Percentiles rank a stretch among this genome's conserved stretches.
These are phyloP conservation scores for Limnothrissa miodon DNA, from an alignment of 2,113 vertebrate species.

Conservation along the genomic window DNA sequence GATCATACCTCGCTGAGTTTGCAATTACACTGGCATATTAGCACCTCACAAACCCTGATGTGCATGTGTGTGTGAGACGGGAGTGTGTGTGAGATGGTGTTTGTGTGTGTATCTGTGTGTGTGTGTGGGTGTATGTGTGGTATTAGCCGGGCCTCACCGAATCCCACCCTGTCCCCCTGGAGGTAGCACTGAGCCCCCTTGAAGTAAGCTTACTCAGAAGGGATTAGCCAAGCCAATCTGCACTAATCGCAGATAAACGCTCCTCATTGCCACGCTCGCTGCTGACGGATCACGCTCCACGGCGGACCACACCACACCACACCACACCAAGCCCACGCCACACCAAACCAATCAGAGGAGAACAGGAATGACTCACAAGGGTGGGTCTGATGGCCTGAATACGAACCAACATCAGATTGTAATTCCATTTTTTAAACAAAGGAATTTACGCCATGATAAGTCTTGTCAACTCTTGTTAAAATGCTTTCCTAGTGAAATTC, in stretches of 20 bases:
- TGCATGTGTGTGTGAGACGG: neutral
- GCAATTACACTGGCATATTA: constrained; percentile 11
- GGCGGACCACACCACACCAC: neutral
- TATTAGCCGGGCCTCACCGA: neutral
- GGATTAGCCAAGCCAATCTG: constrained; percentile 32
- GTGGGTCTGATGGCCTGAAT: neutral
- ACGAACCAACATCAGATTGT: neutral
- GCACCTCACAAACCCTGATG: neutral
- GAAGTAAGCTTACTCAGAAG: constrained; percentile 9
- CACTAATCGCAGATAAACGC: constrained; percentile 37
- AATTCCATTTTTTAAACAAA: neutral
- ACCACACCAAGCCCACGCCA: neutral
- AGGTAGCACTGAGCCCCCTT: neutral
- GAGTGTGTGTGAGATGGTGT: neutral
- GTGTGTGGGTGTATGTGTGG: constrained; percentile 6
- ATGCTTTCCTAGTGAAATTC: neutral
- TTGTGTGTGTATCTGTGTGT: neutral
- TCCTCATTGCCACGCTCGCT: constrained; percentile 27
- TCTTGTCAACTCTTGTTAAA: neutral
- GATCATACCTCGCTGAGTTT: neutral
- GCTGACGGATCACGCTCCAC: neutral
- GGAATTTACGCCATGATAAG: neutral
- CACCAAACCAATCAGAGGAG: neutral
- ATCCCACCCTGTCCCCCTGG: neutral
- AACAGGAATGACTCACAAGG: neutral